phyloP scores from a whole-genome alignment of 2,113 vertebrate genomes.

The Fulmarus glacialis region DNA sequence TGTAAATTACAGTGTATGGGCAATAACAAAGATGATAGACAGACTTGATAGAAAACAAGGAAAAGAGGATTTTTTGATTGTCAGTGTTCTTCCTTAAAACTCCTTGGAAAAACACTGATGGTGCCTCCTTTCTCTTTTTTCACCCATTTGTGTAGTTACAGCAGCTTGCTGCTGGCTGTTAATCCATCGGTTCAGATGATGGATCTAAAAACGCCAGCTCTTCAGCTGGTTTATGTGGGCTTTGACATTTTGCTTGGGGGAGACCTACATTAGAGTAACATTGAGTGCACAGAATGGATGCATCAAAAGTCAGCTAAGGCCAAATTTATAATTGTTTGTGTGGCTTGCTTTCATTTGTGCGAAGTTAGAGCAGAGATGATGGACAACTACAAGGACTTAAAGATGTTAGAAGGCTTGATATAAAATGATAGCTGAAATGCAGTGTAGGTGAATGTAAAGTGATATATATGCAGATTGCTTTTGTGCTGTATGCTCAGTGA shows the following conservation, averaged over 20 bases:
- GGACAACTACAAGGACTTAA: neutral
- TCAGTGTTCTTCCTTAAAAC: neutral
- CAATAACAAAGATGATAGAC: neutral
- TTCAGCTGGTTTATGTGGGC: neutral
- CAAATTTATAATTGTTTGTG: neutral
- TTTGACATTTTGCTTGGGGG: conserved; percentile 33
- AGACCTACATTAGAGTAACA: neutral
- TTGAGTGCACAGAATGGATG: neutral
- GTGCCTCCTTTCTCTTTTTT: neutral
- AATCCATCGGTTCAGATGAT: neutral
- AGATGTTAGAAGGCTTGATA: neutral
- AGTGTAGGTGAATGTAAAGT: neutral
- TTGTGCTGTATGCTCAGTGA: neutral
- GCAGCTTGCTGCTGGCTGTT: neutral
- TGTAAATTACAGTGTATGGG: neutral
- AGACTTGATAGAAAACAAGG: neutral
- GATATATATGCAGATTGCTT: fast-evolving
- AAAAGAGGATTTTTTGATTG: neutral
- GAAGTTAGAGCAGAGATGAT: neutral
- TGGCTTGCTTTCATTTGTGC: neutral
- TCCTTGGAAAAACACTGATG: neutral
- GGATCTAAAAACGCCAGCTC: neutral
- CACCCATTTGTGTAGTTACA: neutral
- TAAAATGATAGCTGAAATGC: neutral
- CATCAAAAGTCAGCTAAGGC: neutral